Evolutionary conservation across 2,797 vertebrate genomes (phyloP).

Genomic region (Lepidocolaptes lacrymiger): DNA sequence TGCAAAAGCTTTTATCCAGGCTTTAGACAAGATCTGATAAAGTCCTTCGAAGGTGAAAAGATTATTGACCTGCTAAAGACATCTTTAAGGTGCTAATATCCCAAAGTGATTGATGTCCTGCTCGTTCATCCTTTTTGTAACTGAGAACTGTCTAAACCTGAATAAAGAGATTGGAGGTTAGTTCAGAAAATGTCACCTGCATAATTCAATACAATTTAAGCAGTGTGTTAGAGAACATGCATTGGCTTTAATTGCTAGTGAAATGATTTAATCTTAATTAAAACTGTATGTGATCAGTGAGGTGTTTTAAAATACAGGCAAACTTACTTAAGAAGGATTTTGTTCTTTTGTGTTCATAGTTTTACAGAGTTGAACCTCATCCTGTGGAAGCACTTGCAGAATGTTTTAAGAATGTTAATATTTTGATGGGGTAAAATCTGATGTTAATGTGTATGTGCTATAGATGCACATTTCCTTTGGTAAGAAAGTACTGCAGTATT

Average conservation of each 20-base stretch:
- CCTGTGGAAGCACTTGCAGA: background rate
- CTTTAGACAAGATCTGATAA: slow-evolving; percentile 97
- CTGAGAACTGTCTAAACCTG: slow-evolving; percentile 82
- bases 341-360: background rate
- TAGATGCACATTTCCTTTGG: background rate
- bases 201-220: slow-evolving; percentile 80
- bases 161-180: slow-evolving; percentile 86
- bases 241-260: slow-evolving; percentile 55
- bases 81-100: slow-evolving; percentile 90
- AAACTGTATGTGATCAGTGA: background rate
- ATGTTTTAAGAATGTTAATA: background rate
- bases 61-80: slow-evolving; percentile 99
- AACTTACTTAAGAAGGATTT: background rate
- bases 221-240: slow-evolving; percentile 32
- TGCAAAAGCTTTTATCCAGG: slow-evolving; percentile 91
- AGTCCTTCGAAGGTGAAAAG: slow-evolving; percentile 95
- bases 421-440: background rate
- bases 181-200: slow-evolving; percentile 81
- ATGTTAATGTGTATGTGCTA: background rate
- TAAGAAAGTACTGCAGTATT: background rate
- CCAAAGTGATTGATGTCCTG: slow-evolving; percentile 95
- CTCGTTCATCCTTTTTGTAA: slow-evolving; percentile 85
- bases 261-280: slow-evolving; percentile 18
- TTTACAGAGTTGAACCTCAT: background rate
- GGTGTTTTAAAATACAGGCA: background rate